Evolutionary conservation across 2,797 vertebrate species (phyloP).

Genomic region (Xiphophorus birchmanni): DNA sequence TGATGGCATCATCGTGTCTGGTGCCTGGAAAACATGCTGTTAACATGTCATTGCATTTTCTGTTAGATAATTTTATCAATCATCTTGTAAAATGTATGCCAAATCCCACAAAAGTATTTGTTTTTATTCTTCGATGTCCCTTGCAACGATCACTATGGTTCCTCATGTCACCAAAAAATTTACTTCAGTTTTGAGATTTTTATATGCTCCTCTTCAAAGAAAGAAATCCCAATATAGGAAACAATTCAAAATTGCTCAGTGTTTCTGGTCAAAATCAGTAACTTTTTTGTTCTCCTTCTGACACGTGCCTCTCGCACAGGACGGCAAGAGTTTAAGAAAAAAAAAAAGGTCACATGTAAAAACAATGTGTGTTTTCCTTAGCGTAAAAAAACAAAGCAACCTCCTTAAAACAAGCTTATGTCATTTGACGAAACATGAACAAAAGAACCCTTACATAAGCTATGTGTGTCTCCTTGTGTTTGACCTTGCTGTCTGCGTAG

Average conservation of each 20-base stretch:
- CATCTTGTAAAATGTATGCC: background rate
- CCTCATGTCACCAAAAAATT: background rate
- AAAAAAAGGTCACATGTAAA: background rate
- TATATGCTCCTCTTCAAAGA: background rate
- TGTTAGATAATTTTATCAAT: background rate
- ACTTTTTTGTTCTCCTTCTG: background rate
- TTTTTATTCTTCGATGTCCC: background rate
- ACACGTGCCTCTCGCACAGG: background rate
- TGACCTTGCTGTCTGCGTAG: constrained; percentile 66
- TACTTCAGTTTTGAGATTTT: background rate
- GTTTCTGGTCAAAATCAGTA: background rate
- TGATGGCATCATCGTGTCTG: too few relatives aligned
- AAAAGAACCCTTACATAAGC: constrained; percentile 63
- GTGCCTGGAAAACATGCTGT: too few relatives aligned
- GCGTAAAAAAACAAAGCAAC: constrained; percentile 3
- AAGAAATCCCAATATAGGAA: background rate
- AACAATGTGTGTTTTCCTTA: background rate
- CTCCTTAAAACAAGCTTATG: constrained; percentile 33
- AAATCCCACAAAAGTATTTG: background rate
- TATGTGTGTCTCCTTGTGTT: constrained; percentile 33
- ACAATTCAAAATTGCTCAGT: background rate
- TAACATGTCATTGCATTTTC: too few relatives aligned
- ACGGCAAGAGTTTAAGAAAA: background rate
- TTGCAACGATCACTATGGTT: background rate
- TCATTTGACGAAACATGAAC: constrained; percentile 47